Base-by-base conservation (phyloP, 2,113 vertebrate genomes). In the Nothobranchius furzeri region DNA sequence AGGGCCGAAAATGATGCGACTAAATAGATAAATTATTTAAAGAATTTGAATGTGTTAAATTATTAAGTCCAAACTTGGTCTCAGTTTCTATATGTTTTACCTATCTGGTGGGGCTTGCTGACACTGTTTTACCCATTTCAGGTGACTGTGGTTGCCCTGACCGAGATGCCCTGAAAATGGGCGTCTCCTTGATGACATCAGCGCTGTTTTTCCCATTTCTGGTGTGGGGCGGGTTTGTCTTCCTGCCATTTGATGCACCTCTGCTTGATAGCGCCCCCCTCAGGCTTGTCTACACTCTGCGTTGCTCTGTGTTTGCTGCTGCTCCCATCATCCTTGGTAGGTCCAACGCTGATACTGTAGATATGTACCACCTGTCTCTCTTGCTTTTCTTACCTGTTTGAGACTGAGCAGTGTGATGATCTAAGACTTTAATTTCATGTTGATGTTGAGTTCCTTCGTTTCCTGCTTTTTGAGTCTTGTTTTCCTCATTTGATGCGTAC, bases 171-270 rank as follows among this genome's bases (percentile, higher is more conserved):
- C 88, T 95, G 59, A 95, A 95, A 70, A 74, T 93, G 0, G 57
- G 92, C 1, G 93, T 92, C 1, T 95, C 96, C 0, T 68, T 96
- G 85, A 59, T 77, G 4, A 91, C 82, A 0, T 93, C 96, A 0
- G 87, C 94, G 0, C 1, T 98, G 1, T 54, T 98, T 43, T 96
- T 96, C 85, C 97, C 97, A 7, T 91, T 95, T 73, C 88, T 99
- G 48, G 13, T 98, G 12, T 98, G 96, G 1, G 95, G 95, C 0
- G 95, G 95, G 0, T 97, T 93, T 0, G 68, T 91, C 66, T 97
- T 98, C 86, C 79, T 99, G 85, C 97, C 97, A 0, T 99, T 99
- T 0, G 96, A 98, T 0, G 95, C 95, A 1, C 96, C 97, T 0
- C 64, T 93, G 52, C 85, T 97, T 76, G 89, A 93, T 0, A 87